Evolutionary conservation across 2,113 vertebrate genomes (phyloP), one percentile per base, ranked within the genome.

Genomic region (Pteropus alecto): DNA sequence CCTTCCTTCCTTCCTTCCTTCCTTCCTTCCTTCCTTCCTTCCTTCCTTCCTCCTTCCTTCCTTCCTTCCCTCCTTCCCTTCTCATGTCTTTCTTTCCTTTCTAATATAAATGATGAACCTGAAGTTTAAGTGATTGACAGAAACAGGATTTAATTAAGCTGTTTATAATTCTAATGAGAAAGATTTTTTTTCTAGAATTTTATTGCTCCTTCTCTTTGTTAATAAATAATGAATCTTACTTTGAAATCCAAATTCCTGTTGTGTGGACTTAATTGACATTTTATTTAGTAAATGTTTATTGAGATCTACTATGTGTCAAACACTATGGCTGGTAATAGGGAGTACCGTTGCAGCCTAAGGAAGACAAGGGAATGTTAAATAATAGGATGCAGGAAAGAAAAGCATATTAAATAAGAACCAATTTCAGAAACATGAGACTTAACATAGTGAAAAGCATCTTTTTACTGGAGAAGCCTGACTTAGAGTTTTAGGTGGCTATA

Each of bases 191-290:
- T 70, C 21, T 30, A 91, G 51, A 89, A 81, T 46, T 78, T 65
- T 24, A 67, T 76, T 43, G 18, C n/a, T 94, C 14, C 54, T 86
- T 88, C 41, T 88, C 13, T 14, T n/a, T 58, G 48, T 74, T 78
- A 74, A 87, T 76, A 86, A 92, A 84, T 81, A 87, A 38, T 43
- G 38, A 88, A 58, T 11, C 4, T 85, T 33, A 71, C 43, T 77
- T 89, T 24, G 79, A 93, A 92, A 87, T 88, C 58, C 67, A 90
- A n/a, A 93, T 92, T 76, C 87, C 65, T 65, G 2, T 16, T 41
- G 5, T 87, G 15, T 76, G 41, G 11, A 84, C 63, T 95, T 92
- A 89, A 56, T 28, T 81, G 56, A 41, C 56, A 60, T 83, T 91
- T 87, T 71, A 88, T 67, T 95, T 83, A 83, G 38, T 65, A 86